Evolutionary conservation across 2,888 invertebrate genomes (phyloP), one percentile per base, ranked within the genome.

Genomic region (Pediacus dermestoides): DNA sequence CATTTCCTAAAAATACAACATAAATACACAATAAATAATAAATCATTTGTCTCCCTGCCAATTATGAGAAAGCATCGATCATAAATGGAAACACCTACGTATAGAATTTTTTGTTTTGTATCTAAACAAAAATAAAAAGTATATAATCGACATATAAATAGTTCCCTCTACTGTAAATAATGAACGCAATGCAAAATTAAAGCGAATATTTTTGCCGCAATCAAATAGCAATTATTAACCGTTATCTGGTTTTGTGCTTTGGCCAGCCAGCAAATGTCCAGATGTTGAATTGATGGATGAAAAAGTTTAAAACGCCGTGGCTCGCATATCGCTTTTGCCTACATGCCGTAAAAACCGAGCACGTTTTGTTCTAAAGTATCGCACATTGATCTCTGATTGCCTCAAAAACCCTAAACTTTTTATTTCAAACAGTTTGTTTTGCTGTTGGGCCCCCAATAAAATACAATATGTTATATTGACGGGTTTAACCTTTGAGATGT

Each of bases 171-270:
- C 26, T 30, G 34, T 42, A 28, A 38, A 38, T 42, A 31, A 42
- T 39, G 21, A 30, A 39, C 27, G 15, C 34, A 22, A 18, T 33
- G 31, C 37, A 34, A 34, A 35, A 39, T 40, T 43, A 44, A 43
- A 46, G 34, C 25, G 35, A 30, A 44, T 42, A 50, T 57, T 58
- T 58, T 57, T 52, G 46, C 48, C 12, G 48, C 48, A 49, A 55
- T 58, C 58, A 57, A 56, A 58, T 46, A 44, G 55, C 46, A 57
- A 56, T 60, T 57, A 55, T 53, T 48, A 48, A 49, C 39, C 41
- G 50, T 52, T 46, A 53, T 54, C 49, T 52, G 42, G 45, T 52
- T 51, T 55, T 53, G 53, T 46, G 48, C 36, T 39, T 39, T 44
- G 44, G 37, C 42, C 51, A 44, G 21, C 21, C 6, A 7, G 6